Conservation (phyloP, 2,888 invertebrate genomes). For the Tipula vernalis region DNA sequence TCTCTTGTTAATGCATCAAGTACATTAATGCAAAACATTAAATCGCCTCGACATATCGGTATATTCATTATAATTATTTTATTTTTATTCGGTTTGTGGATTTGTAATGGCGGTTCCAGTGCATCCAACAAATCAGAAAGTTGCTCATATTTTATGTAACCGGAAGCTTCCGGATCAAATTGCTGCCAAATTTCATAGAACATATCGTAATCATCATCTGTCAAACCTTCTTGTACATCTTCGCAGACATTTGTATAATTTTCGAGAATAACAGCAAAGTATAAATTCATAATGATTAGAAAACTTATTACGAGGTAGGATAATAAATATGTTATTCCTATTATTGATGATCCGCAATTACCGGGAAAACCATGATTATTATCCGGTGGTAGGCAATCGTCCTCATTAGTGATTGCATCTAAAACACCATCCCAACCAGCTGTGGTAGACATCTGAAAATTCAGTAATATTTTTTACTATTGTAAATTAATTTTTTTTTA, state of each 20-base stretch:
- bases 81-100: conserved; percentile 97
- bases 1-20: conserved; percentile 96
- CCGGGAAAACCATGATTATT: conserved; percentile 83
- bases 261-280: conserved; percentile 98
- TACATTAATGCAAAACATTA: conserved; percentile 97
- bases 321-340: conserved; percentile 89
- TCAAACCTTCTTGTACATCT: conserved; percentile 92
- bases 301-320: conserved; percentile 97
- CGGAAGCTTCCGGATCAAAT: conserved; percentile 95
- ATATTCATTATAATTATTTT: conserved; percentile 98
- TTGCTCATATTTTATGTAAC: conserved; percentile 91
- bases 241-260: conserved; percentile 98
- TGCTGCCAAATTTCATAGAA: conserved; percentile 99
- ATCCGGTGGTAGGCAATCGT: conserved; percentile 78
- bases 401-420: conserved; percentile 91
- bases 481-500: no score
- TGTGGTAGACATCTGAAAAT: conserved; percentile 83
- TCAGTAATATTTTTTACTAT: neutral
- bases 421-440: conserved; percentile 95
- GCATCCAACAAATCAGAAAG: conserved; percentile 92
- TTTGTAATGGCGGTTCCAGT: conserved; percentile 91
- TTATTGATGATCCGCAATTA: conserved; percentile 86
- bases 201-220: conserved; percentile 99
- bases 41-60: conserved; percentile 93
- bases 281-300: conserved; percentile 99